phyloP scores from a whole-genome alignment of 2,113 vertebrate species.

The Triplophysa dalaica region DNA sequence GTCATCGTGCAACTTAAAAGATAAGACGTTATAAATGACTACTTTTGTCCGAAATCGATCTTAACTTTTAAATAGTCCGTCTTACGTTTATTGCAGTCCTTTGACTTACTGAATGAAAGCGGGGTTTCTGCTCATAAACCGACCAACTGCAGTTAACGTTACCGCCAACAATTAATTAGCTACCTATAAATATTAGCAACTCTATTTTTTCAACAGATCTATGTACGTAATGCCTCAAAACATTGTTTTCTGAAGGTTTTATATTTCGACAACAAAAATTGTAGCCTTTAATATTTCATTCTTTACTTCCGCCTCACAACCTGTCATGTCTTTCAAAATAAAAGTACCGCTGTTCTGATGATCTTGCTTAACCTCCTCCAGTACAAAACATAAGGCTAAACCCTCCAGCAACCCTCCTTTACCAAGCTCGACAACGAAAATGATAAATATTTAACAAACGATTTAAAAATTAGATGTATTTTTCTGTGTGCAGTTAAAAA shows the following conservation, averaged over 20 bases:
- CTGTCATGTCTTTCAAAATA: constrained; percentile 22
- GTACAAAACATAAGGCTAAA: too few species aligned
- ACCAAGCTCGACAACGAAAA: too few species aligned
- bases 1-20: constrained; percentile 58
- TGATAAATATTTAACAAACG: too few species aligned
- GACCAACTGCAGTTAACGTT: neutral
- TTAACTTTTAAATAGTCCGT: neutral
- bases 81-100: neutral
- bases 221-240: too few species aligned
- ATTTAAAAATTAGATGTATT: too few species aligned
- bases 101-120: constrained; percentile 1
- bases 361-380: too few species aligned
- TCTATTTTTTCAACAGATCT: neutral
- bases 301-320: neutral
- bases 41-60: neutral
- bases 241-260: neutral
- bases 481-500: neutral
- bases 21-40: neutral
- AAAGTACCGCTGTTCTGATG: constrained; percentile 20
- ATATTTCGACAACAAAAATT: neutral
- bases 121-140: neutral
- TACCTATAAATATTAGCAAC: neutral
- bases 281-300: neutral
- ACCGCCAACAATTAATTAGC: neutral
- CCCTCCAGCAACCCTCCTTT: too few species aligned